Base-by-base conservation (phyloP, 2,113 vertebrate species). In the Sinosuthora webbiana region DNA sequence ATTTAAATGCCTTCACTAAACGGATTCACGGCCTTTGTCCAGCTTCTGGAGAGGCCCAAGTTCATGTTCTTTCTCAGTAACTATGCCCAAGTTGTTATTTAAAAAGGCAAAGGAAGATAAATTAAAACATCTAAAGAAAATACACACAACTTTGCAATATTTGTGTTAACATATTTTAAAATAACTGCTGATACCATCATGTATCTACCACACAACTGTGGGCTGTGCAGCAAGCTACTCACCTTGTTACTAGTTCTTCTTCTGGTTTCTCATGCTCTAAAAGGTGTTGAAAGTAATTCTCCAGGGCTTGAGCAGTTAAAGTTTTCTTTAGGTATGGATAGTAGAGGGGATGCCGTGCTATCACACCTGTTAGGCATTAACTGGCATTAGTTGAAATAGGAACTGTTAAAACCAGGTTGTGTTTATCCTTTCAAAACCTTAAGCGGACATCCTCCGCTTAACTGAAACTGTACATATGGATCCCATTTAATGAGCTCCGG, bases 261-360 rank as follows among this genome's bases (percentile, higher is more conserved):
- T 83, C 44, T 5, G 67, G 42, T 25, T 84, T 73, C n/a, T 98
- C 96, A 33, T 82, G 96, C 83, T 98, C 95, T 44, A 99, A 97
- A 90, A 99, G 96, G 95, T 99, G 98, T 27, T 98, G 96, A 86
- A 99, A 99, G 86, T 98, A 99, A 56, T 97, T 92, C 96, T 99
- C 95, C 92, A 98, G 91, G 24, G 97, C 97, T 63, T 98, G 93
- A 76, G 98, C 95, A 62, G 98, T 99, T 97, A 99, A 97, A 88
- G 97, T 97, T 96, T 98, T 98, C 97, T 98, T 99, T 83, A 99
- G 97, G 96, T 99, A 99, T 5, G 98, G 98, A 82, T 98, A 99
- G 92, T 98, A 99, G 57, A 98, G 97, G 5, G 98, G 98, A 79
- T 99, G 98, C 31, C 98, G 97, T 47, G 98, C 98, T 45, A 99